Percentiles rank a stretch among this genome's conserved stretches.
phyloP scores from a whole-genome alignment of 2,113 vertebrate genomes.

The Hippocampus comes region DNA sequence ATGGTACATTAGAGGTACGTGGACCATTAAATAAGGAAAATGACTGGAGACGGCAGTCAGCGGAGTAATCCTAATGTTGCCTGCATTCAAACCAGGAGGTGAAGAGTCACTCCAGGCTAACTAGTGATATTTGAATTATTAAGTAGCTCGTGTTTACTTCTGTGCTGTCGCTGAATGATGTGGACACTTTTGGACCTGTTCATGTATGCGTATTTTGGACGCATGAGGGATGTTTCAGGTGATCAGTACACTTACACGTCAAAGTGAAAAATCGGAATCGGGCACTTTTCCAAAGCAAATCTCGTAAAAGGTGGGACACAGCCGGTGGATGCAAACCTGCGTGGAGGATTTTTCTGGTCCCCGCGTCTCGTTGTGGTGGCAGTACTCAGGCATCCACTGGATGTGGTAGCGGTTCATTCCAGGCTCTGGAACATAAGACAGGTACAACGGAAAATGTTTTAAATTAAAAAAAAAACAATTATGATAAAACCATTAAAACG shows the following conservation, averaged over 20 bases:
- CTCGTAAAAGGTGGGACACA: background rate
- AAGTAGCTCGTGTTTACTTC: too few relatives aligned
- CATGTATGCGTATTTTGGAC: background rate
- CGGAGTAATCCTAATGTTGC: background rate
- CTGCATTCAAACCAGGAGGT: background rate
- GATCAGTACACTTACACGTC: too few relatives aligned
- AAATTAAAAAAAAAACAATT: background rate
- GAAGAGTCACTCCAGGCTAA: background rate
- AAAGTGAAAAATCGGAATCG: too few relatives aligned
- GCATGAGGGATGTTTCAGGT: background rate
- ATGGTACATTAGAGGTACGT: background rate
- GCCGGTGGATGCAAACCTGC: slow-evolving; percentile 69
- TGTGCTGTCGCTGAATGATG: background rate
- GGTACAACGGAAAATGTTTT: background rate
- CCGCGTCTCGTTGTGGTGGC: slow-evolving; percentile 80
- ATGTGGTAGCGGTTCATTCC: slow-evolving; percentile 79
- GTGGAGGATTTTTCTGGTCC: slow-evolving; percentile 76
- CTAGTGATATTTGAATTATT: background rate
- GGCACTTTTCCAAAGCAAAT: background rate
- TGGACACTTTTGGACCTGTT: background rate
- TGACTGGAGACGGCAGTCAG: background rate
- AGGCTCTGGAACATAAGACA: slow-evolving; percentile 52
- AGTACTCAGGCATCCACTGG: slow-evolving; percentile 85
- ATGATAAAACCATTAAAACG: background rate
- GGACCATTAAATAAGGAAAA: slow-evolving; percentile 2